Base-by-base conservation (phyloP, 2,888 invertebrate species). In the Cephus nigrinus region DNA sequence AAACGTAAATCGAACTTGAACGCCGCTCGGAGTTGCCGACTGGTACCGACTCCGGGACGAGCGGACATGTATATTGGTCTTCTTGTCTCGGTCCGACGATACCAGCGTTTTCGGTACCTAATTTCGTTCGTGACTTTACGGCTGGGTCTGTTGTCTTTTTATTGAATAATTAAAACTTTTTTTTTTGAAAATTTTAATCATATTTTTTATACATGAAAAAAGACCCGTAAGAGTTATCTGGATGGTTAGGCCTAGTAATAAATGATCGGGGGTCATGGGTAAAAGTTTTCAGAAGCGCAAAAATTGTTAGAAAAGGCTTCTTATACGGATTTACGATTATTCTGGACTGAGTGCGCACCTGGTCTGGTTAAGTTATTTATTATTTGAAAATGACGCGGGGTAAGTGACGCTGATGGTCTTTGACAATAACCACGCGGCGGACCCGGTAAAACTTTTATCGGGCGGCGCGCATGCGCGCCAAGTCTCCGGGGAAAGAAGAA, bases 1-100 rank as follows among this genome's bases (percentile, higher is more conserved):
- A 77, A 77, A 77, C 69, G 73, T 75, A 75, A 77, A 77, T 77
- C 77, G 77, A 77, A 77, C 40, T 34, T 75, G 77, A 74, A 73
- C 55, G 23, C 23, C 55, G 55, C 55, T 55, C 55, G 23, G 55
- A 55, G 23, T 55, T 55, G 55, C 55, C 55, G 55, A 55, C 55
- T 40, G 40, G 40, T 40, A 40, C 40, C 2, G 55, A 55, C 55
- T 55, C 9, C 1, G 55, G 9, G 55, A 55, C 55, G 55, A 55
- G 55, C 23, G 9, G 15, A 55, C 55, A 23, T 23, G 55, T 55
- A 55, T 9, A 55, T 55, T 23, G 55, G 23, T 55, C 23, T 55
- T 55, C 9, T 23, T 23, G 55, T 55, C 23, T 55, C 1, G 23
- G 55, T 32, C 55, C 9, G 23, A 55, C 55, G 55, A 55, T 55